Evolutionary conservation across 2,797 vertebrate genomes (phyloP), one percentile per base, ranked within the genome.

Genomic region (Enteromius trimaculatus): DNA sequence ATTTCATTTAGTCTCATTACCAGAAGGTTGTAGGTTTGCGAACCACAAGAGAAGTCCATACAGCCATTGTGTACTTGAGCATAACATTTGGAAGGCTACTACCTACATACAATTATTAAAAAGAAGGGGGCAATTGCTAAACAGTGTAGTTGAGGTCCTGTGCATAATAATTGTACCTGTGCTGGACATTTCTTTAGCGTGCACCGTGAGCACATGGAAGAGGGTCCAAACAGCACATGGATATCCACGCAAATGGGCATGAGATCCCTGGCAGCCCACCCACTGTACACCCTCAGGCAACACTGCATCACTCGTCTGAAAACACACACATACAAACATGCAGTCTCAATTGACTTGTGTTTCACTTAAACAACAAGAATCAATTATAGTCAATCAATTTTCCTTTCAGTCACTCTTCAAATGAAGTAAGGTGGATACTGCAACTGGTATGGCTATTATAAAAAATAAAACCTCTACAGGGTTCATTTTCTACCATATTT

Each of bases 191-290:
- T 7, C 82, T 66, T 86, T 86, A 79, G 88, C 97, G 88, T 97
- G 96, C 31, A 97, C 93, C 0, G 97, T 97, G 85, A 99, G 94
- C 53, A 96, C 90, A 53, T 99, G 98, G 92, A 98, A 99, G 53
- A 99, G 90, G 5, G 94, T 95, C 98, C 98, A 99, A 66, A 99
- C 80, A 13, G 96, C 95, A 5, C 98, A 99, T 21, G 97, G 97
- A 69, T 96, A 99, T 65, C 96, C 94, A 53, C 98, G 95, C 72
- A 95, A 94, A 10, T 96, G 91, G 0, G 93, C 90, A 62, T 94
- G 91, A 0, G 96, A 96, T 34, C 98, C 97, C 90, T 96, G 97
- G 84, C 98, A 99, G 90, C 94, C 96, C 82, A 99, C 95, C 96
- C 96, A 99, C 84, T 89, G 92, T 86, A 91, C 89, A 0, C 90